phyloP scores from a whole-genome alignment of 2,113 vertebrate genomes.

The Oryzias woworae region DNA sequence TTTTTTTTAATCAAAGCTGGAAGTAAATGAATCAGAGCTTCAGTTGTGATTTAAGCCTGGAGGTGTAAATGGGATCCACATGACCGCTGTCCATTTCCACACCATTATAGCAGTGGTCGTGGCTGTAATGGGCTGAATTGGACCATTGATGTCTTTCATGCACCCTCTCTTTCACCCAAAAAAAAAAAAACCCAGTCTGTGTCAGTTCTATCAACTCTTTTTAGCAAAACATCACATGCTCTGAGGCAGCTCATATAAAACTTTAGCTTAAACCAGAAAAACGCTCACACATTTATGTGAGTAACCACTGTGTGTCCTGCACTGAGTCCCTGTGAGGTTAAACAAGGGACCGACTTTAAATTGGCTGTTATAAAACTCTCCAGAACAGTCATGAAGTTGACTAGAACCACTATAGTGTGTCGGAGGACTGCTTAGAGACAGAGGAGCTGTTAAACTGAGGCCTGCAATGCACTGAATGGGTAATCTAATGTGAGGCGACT shows the following conservation, averaged over 20 bases:
- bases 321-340: slow-evolving; percentile 59
- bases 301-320: slow-evolving; percentile 35
- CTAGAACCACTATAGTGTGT: slow-evolving; percentile 52
- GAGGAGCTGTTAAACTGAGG: slow-evolving; percentile 50
- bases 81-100: slow-evolving; percentile 71
- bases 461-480: slow-evolving; percentile 56
- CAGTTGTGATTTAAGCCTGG: slow-evolving; percentile 60
- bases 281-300: slow-evolving; percentile 20
- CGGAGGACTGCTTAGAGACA: slow-evolving; percentile 54
- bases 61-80: slow-evolving; percentile 67
- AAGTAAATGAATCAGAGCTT: slow-evolving; percentile 62
- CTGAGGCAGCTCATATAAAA: slow-evolving; percentile 37
- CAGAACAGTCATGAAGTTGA: slow-evolving; percentile 54
- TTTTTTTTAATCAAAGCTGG: slow-evolving; percentile 61
- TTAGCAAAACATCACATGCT: slow-evolving; percentile 59
- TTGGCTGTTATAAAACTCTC: slow-evolving; percentile 71
- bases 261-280: slow-evolving; percentile 25
- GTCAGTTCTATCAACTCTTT: slow-evolving; percentile 50
- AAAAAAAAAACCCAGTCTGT: slow-evolving; percentile 38
- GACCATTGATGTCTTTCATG: slow-evolving; percentile 62
- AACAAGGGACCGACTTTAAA: slow-evolving; percentile 67
- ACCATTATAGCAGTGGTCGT: slow-evolving; percentile 72
- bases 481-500: slow-evolving; percentile 65
- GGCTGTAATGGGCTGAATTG: slow-evolving; percentile 69
- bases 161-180: slow-evolving; percentile 49